These are phyloP conservation scores for Ceratosolen fusciceps DNA, from an alignment of 1,140 invertebrate genomes.

Conservation along the genomic window DNA sequence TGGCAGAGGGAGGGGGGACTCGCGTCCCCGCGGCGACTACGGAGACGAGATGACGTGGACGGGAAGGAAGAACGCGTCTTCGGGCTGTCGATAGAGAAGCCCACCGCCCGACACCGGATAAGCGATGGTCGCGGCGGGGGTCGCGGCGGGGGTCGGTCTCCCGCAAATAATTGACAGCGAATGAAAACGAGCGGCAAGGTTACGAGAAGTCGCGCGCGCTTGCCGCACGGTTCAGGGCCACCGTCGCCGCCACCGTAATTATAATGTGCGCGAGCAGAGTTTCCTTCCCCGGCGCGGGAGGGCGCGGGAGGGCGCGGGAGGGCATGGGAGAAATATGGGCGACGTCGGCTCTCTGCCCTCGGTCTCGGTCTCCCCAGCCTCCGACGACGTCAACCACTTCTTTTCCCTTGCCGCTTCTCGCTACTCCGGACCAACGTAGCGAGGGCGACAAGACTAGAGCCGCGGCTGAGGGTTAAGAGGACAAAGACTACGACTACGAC, in stretches of 20 bases:
- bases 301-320: not conserved
- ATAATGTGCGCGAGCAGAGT: conserved; percentile 53
- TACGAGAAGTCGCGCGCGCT: conserved; percentile 47
- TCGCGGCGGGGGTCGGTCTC: conserved; percentile 49
- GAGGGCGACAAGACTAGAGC: too few species aligned
- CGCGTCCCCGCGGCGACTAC: not conserved
- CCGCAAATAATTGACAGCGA: conserved; percentile 57
- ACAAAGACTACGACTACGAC: too few species aligned
- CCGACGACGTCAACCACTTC: conserved; percentile 3
- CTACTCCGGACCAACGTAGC: too few species aligned
- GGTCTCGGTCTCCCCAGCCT: not conserved
- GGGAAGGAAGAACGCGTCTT: not conserved
- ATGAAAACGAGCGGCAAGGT: conserved; percentile 56
- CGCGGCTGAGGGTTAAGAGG: too few species aligned
- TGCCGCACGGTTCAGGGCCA: conserved; percentile 43
- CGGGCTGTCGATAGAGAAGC: conserved; percentile 27
- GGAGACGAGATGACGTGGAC: not conserved
- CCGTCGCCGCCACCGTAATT: conserved; percentile 54
- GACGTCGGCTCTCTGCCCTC: conserved; percentile 22
- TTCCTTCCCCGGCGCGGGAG: conserved; percentile 24
- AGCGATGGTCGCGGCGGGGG: not conserved
- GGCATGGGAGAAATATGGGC: conserved; percentile 28
- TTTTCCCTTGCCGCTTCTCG: conserved; percentile 15
- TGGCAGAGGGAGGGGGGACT: not conserved
- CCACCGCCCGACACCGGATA: not conserved